These are phyloP conservation scores for Myodes glareolus DNA, from an alignment of 2,113 vertebrate genomes.

Conservation along the genomic window DNA sequence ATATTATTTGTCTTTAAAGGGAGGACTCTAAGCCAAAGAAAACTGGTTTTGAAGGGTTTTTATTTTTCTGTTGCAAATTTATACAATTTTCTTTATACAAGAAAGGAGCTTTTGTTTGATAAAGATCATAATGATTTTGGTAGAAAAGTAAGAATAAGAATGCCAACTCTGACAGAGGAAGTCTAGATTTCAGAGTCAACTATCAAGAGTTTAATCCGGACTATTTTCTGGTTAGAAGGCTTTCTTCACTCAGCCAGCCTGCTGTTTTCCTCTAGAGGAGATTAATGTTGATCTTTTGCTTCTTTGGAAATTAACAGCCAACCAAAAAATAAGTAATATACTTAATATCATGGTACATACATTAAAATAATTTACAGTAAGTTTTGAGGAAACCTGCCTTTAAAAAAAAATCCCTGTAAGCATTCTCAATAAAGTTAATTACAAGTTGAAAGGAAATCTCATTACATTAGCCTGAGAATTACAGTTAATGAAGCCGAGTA, in stretches of 20 bases:
- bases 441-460: conserved; percentile 77
- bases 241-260: conserved; percentile 37
- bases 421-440: conserved; percentile 82
- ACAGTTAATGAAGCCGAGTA: conserved; percentile 76
- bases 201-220: background rate
- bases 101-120: background rate
- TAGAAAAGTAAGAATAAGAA: conserved; percentile 50
- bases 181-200: background rate
- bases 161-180: background rate
- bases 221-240: conserved; percentile 32
- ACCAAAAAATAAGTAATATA: conserved; percentile 77
- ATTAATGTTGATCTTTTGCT: conserved; percentile 76
- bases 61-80: background rate
- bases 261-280: conserved; percentile 57
- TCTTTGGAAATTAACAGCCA: conserved; percentile 65
- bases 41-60: conserved; percentile 35
- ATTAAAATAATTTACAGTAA: conserved; percentile 77
- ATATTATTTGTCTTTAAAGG: background rate
- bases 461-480: conserved; percentile 74
- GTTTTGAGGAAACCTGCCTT: conserved; percentile 72
- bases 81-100: too few relatives aligned
- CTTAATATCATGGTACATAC: conserved; percentile 77
- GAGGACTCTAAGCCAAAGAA: background rate
- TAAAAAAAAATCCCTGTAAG: conserved; percentile 69
- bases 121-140: background rate